phyloP scores from a whole-genome alignment of 2,797 vertebrate species.

The Sphaeramia orbicularis region DNA sequence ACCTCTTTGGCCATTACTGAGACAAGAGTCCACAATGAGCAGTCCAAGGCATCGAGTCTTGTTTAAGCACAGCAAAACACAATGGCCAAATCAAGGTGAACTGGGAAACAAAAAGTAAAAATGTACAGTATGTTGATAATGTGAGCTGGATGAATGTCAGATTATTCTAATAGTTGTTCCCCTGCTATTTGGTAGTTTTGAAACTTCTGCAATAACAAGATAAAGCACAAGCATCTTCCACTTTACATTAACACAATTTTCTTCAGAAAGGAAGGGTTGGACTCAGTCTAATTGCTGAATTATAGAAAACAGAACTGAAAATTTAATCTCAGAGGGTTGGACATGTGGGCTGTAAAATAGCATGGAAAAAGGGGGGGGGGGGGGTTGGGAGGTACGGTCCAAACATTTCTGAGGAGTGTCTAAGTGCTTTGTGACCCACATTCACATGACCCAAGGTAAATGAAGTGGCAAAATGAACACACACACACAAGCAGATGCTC shows the following conservation, averaged over 20 bases:
- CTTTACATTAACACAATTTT: conserved; percentile 40
- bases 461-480: conserved; percentile 39
- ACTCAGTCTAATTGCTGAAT: conserved; percentile 66
- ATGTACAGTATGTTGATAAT: neutral
- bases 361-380: conserved; percentile 40
- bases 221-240: conserved; percentile 13
- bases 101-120: neutral
- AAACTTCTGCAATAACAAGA: conserved; percentile 30
- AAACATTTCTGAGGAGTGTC: conserved; percentile 69
- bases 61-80: conserved; percentile 19
- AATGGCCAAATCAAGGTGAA: conserved; percentile 9
- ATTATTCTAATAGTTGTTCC: neutral
- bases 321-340: conserved; percentile 58
- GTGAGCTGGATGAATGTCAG: neutral
- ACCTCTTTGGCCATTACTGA: conserved; percentile 32
- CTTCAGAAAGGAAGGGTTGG: conserved; percentile 45
- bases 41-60: conserved; percentile 23
- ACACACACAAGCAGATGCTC: neutral
- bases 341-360: conserved; percentile 55
- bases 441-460: conserved; percentile 71
- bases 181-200: conserved; percentile 11
- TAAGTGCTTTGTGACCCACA: conserved; percentile 78
- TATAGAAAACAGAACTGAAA: conserved; percentile 75
- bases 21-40: conserved; percentile 30
- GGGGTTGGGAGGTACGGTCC: neutral